Evolutionary conservation across 2,113 vertebrate genomes (phyloP).

Genomic region (Dascyllus trimaculatus): DNA sequence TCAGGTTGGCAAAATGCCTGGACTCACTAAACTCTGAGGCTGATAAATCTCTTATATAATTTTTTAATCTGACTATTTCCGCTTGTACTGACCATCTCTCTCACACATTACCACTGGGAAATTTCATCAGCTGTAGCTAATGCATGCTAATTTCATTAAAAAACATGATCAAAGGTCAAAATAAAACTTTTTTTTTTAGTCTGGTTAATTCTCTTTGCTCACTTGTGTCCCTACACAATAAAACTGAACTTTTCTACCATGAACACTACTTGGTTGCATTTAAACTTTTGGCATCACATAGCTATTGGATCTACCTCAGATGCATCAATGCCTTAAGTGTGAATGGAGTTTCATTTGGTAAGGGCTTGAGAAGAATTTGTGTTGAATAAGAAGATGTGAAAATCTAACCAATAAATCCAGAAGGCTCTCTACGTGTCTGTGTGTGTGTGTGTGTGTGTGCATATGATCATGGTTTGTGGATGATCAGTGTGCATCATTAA

Average conservation of each 20-base stretch:
- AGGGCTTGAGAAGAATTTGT: neutral
- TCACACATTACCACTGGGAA: conserved; percentile 15
- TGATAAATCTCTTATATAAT: neutral
- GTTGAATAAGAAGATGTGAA: neutral
- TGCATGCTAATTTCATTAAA: conserved; percentile 21
- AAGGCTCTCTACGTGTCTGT: no score
- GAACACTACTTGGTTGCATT: neutral
- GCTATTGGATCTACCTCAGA: neutral
- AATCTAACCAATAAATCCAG: no score
- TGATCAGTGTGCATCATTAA: neutral
- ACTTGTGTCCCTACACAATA: neutral
- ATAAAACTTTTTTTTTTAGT: neutral
- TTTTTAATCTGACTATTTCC: conserved; percentile 10
- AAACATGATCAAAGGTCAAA: conserved; percentile 12
- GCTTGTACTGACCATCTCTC: neutral
- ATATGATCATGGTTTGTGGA: no score
- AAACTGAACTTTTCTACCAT: neutral
- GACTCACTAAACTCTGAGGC: neutral
- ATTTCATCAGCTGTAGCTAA: neutral
- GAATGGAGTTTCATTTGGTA: neutral
- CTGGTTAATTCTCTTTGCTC: neutral
- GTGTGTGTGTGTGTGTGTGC: no score
- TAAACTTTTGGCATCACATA: neutral
- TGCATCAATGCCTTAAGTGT: neutral
- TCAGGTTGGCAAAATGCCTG: conserved; percentile 7